phyloP scores from a whole-genome alignment of 2,888 invertebrate species.

The Sceliomorpha sp. region DNA sequence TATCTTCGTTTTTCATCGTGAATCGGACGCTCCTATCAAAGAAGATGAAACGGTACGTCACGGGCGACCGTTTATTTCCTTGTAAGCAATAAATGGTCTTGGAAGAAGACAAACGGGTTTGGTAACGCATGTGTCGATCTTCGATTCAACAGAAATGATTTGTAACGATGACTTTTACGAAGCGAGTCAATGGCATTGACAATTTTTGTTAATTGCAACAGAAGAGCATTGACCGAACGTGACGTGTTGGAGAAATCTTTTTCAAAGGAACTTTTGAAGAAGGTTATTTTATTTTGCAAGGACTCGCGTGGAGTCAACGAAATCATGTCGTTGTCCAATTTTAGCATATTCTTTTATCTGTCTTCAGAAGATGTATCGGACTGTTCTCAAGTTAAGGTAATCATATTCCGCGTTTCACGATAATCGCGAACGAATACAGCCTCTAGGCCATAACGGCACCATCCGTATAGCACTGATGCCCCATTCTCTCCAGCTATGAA shows the following conservation, averaged over 20 bases:
- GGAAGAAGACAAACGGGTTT: constrained; percentile 45
- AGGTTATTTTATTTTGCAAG: neutral
- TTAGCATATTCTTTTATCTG: no score
- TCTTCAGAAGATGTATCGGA: constrained; percentile 49
- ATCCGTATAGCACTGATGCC: constrained; percentile 64
- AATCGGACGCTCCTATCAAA: constrained; percentile 59
- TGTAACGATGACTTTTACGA: constrained; percentile 45
- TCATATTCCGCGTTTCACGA: constrained; percentile 78
- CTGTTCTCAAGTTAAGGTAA: constrained; percentile 69
- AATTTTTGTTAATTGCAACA: constrained; percentile 39
- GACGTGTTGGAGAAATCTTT: no score
- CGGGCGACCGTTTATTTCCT: constrained; percentile 60
- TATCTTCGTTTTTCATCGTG: constrained; percentile 60
- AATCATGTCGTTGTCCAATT: neutral
- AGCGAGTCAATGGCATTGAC: constrained; percentile 9
- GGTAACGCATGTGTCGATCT: constrained; percentile 37
- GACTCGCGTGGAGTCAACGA: neutral
- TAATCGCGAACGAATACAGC: constrained; percentile 75
- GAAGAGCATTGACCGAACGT: no score
- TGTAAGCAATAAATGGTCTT: constrained; percentile 55
- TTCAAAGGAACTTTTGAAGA: neutral
- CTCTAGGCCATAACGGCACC: constrained; percentile 76
- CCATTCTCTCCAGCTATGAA: constrained; percentile 56
- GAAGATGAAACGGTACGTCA: constrained; percentile 70
- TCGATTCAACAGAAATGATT: constrained; percentile 47